These are phyloP conservation scores for Drosophila mettleri DNA, from an alignment of 2,888 invertebrate species.

Conservation along the genomic window DNA sequence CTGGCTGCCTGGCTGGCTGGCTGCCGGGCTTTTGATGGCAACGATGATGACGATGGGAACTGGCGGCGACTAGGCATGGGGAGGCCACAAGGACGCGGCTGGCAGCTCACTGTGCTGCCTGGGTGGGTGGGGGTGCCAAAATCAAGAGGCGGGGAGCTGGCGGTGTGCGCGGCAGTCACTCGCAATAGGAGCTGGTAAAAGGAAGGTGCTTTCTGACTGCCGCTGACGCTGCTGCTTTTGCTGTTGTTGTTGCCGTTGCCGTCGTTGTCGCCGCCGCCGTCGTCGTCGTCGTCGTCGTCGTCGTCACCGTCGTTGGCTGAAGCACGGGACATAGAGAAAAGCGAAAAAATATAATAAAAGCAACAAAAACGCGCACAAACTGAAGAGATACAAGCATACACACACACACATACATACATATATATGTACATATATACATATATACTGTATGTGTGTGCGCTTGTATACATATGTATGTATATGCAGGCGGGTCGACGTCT, in stretches of 20 bases:
- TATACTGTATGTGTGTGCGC: slow-evolving; percentile 4
- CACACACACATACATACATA: slow-evolving; percentile 25
- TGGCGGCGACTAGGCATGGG: slow-evolving; percentile 47
- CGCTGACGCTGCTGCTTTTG: slow-evolving; percentile 26
- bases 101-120: slow-evolving; percentile 35
- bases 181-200: slow-evolving; percentile 57
- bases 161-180: slow-evolving; percentile 35
- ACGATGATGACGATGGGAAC: slow-evolving; percentile 49
- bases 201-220: slow-evolving; percentile 54
- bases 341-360: slow-evolving; percentile 77
- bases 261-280: slow-evolving; percentile 21
- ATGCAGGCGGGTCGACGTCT: slow-evolving; percentile 35
- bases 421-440: slow-evolving; percentile 8
- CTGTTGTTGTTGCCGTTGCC: slow-evolving; percentile 25
- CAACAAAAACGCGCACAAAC: slow-evolving; percentile 76
- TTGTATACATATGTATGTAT: slow-evolving; percentile 17
- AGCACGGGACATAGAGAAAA: slow-evolving; percentile 70
- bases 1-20: slow-evolving; percentile 65
- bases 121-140: slow-evolving; percentile 11
- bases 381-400: slow-evolving; percentile 66
- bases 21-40: slow-evolving; percentile 67
- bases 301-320: slow-evolving; percentile 40
- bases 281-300: slow-evolving; percentile 21
- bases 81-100: slow-evolving; percentile 68
- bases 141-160: slow-evolving; percentile 2